Conservation (phyloP, 2,888 invertebrate genomes). For the Thecophora atra region DNA sequence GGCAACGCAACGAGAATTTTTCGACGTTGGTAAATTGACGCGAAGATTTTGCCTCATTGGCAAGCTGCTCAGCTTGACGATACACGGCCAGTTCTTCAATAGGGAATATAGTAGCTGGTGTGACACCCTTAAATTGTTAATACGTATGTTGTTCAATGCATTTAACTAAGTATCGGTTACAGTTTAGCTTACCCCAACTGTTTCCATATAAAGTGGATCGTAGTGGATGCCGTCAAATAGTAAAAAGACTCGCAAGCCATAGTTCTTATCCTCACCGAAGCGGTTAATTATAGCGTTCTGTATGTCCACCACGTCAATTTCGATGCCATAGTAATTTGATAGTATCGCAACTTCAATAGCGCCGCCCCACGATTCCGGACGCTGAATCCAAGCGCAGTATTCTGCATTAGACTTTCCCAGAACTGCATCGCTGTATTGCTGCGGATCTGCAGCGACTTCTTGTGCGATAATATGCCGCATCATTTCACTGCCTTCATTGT, state of each 20-base stretch:
- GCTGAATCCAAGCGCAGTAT: constrained; percentile 91
- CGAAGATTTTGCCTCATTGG: constrained; percentile 86
- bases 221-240: constrained; percentile 97
- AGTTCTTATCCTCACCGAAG: constrained; percentile 92
- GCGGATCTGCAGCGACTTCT: constrained; percentile 79
- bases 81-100: constrained; percentile 77
- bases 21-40: constrained; percentile 91
- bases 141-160: constrained; percentile 7
- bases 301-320: constrained; percentile 94
- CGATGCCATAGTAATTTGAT: constrained; percentile 85
- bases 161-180: not conserved
- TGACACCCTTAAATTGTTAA: constrained; percentile 70
- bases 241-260: constrained; percentile 83
- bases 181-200: constrained; percentile 73
- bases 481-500: constrained; percentile 76
- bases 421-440: constrained; percentile 85
- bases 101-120: constrained; percentile 83
- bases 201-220: constrained; percentile 90
- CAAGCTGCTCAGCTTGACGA: constrained; percentile 84
- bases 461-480: constrained; percentile 90
- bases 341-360: constrained; percentile 93
- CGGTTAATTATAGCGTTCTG: constrained; percentile 89
- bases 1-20: constrained; percentile 85
- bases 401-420: constrained; percentile 84
- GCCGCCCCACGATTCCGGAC: constrained; percentile 93